phyloP scores from a whole-genome alignment of 92 coral and sea anemone genomes.

The Actinostola sp. region DNA sequence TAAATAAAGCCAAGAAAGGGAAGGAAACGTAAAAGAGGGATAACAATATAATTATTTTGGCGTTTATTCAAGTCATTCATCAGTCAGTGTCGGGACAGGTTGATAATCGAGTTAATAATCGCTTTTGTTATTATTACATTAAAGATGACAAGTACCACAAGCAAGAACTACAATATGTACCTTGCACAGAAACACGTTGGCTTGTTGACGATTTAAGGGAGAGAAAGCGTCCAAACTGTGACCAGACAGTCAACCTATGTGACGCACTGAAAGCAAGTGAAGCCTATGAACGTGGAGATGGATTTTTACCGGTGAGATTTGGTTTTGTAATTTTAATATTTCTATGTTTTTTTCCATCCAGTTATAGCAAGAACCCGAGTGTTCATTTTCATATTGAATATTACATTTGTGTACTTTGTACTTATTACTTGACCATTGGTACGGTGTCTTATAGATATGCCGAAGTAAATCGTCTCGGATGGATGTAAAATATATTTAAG shows the following conservation, averaged over 20 bases:
- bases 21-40: too few species aligned
- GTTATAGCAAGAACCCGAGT: too few species aligned
- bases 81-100: too few species aligned
- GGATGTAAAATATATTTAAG: too few species aligned
- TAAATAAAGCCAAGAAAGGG: too few species aligned
- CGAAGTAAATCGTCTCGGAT: too few species aligned
- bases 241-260: slow-evolving; percentile 12
- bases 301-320: slow-evolving; percentile 49
- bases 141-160: slow-evolving; percentile 44
- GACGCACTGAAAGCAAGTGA: slow-evolving; percentile 45
- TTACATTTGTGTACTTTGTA: too few species aligned
- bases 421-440: too few species aligned
- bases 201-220: slow-evolving; percentile 51
- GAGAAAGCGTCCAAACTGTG: slow-evolving; percentile 27
- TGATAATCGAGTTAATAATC: not conserved
- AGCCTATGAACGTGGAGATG: slow-evolving; percentile 44
- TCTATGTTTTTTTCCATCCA: not conserved
- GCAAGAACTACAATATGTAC: slow-evolving; percentile 31
- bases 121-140: not conserved
- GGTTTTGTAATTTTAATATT: not conserved
- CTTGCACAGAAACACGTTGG: slow-evolving; percentile 34
- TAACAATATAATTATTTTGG: too few species aligned
- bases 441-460: too few species aligned
- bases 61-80: too few species aligned
- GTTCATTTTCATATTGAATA: too few species aligned